A percentile compares a stretch with the other conserved stretches of the same genome.
Conservation (phyloP, 1,140 invertebrate species). For the Thrips palmi region DNA sequence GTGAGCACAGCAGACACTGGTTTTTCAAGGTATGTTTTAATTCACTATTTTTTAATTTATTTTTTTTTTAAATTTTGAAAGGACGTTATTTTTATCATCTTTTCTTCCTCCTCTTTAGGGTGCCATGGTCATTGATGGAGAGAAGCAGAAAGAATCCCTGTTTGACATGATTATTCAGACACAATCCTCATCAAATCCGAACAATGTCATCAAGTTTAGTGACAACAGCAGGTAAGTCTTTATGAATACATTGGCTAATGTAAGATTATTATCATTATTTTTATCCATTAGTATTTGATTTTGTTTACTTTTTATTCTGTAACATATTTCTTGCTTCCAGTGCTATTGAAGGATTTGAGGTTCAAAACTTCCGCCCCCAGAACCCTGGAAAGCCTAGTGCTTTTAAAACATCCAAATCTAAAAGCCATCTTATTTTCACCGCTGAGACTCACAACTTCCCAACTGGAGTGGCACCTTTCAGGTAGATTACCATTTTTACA, state of each 20-base stretch:
- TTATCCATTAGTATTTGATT: slow-evolving; percentile 8
- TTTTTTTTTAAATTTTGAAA: slow-evolving; percentile 23
- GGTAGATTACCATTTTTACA: too few relatives aligned
- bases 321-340: slow-evolving; percentile 28
- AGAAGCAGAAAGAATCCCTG: slow-evolving; percentile 56
- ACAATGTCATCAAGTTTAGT: slow-evolving; percentile 94
- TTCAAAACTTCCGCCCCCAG: slow-evolving; percentile 41
- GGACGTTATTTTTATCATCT: slow-evolving; percentile 1
- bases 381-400: slow-evolving; percentile 38
- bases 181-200: slow-evolving; percentile 65
- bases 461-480: slow-evolving; percentile 78
- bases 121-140: slow-evolving; percentile 66
- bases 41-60: slow-evolving; percentile 7
- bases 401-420: slow-evolving; percentile 32
- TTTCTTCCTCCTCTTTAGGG: slow-evolving; percentile 42
- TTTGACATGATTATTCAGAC: slow-evolving; percentile 88
- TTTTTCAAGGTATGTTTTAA: slow-evolving; percentile 47
- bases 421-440: slow-evolving; percentile 92
- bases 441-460: slow-evolving; percentile 99
- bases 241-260: background rate
- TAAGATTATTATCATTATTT: slow-evolving; percentile 1
- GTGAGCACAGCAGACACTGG: slow-evolving; percentile 84
- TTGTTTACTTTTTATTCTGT: slow-evolving; percentile 7
- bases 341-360: slow-evolving; percentile 71
- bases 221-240: slow-evolving; percentile 76